Percentiles rank a stretch among this genome's conserved stretches.
phyloP scores from a whole-genome alignment of 2,797 vertebrate genomes.

The Poecilia picta region DNA sequence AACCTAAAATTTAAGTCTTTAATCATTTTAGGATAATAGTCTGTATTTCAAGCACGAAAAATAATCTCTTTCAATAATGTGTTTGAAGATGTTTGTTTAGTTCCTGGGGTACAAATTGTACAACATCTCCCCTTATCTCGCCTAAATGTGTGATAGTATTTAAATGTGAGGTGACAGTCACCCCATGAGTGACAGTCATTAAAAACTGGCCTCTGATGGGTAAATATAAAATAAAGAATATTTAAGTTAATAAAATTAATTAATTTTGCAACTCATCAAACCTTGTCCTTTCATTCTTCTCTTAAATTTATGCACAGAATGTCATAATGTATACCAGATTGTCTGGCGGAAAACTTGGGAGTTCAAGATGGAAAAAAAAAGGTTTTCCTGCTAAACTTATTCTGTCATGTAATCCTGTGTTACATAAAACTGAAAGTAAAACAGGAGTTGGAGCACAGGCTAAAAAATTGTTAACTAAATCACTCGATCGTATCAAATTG shows the following conservation, averaged over 20 bases:
- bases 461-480: neutral
- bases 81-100: neutral
- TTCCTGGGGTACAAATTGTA: neutral
- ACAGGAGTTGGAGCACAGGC: neutral
- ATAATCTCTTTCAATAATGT: neutral
- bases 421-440: slow-evolving; percentile 8
- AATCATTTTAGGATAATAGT: neutral
- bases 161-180: neutral
- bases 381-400: neutral
- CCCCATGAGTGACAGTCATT: neutral
- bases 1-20: neutral
- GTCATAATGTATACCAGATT: neutral
- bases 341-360: neutral
- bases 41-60: neutral
- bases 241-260: neutral
- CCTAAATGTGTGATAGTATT: neutral
- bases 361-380: neutral
- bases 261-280: neutral
- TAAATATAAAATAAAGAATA: neutral
- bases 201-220: neutral
- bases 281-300: neutral
- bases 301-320: neutral
- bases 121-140: neutral
- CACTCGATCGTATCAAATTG: neutral
- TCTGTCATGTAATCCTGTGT: neutral